phyloP scores from a whole-genome alignment of 23 tunicate genomes.

The Styela clava region DNA sequence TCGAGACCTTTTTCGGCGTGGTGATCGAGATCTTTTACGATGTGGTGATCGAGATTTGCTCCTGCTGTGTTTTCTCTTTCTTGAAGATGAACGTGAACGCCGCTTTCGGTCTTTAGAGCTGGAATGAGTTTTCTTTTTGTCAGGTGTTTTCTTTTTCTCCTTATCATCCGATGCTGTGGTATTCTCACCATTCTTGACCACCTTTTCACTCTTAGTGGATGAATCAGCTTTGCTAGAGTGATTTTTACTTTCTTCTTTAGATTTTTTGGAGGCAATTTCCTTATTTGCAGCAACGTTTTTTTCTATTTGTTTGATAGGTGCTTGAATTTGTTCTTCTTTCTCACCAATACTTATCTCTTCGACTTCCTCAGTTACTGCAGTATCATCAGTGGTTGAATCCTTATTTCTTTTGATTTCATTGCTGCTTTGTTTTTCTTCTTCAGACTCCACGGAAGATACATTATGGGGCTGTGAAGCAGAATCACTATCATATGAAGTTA shows the following conservation, averaged over 20 bases:
- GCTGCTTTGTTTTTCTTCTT: slow-evolving; percentile 15
- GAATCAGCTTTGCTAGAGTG: no score
- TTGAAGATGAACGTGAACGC: background rate
- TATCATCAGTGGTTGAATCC: background rate
- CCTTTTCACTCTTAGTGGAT: no score
- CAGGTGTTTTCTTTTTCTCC: background rate
- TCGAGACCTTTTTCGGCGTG: slow-evolving; percentile 44
- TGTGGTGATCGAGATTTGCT: slow-evolving; percentile 1
- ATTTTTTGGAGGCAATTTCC: background rate
- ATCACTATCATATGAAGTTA: background rate
- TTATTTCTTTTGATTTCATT: background rate
- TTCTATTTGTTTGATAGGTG: no score
- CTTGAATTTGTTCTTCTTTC: slow-evolving; percentile 9
- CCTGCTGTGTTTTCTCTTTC: slow-evolving; percentile 41
- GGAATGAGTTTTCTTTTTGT: slow-evolving; percentile 12
- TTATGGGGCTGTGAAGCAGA: slow-evolving; percentile 20
- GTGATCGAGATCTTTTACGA: slow-evolving; percentile 12
- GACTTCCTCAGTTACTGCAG: slow-evolving; percentile 24
- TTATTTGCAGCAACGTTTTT: no score
- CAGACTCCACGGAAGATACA: slow-evolving; percentile 30
- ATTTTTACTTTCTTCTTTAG: background rate
- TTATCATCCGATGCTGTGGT: background rate
- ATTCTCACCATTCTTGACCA: background rate
- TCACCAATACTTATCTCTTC: slow-evolving; percentile 28
- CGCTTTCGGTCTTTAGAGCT: slow-evolving; percentile 3